These are phyloP conservation scores for Congeria kusceri DNA, from an alignment of 2,888 invertebrate genomes.

Conservation along the genomic window DNA sequence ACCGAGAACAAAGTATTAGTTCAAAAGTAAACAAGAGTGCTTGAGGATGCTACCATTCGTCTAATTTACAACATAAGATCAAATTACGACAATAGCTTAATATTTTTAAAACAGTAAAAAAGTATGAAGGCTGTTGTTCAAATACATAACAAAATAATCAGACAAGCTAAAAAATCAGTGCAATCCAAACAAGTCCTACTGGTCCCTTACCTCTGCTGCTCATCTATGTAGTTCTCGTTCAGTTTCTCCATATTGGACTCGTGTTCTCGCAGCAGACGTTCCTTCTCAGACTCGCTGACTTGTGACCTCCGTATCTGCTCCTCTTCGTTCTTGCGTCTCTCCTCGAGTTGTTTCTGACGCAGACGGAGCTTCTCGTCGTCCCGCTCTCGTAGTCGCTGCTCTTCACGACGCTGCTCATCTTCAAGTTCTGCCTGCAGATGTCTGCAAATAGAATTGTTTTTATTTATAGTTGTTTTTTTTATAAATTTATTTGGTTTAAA, in stretches of 20 bases:
- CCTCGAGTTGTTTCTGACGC: slow-evolving; percentile 76
- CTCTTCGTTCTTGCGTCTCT: slow-evolving; percentile 70
- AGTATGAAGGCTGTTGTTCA: too few relatives aligned
- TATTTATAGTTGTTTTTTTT: not conserved
- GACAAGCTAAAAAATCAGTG: too few relatives aligned
- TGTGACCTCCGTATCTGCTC: slow-evolving; percentile 76
- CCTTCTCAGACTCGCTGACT: slow-evolving; percentile 76
- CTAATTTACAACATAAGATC: too few relatives aligned
- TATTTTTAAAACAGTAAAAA: too few relatives aligned
- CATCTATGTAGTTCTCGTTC: slow-evolving; percentile 68
- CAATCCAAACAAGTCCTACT: too few relatives aligned
- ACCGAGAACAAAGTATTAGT: too few relatives aligned
- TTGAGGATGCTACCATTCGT: too few relatives aligned
- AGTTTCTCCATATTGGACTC: slow-evolving; percentile 76
- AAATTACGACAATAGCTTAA: too few relatives aligned
- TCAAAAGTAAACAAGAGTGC: too few relatives aligned
- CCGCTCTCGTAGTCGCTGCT: slow-evolving; percentile 74
- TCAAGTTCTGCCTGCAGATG: slow-evolving; percentile 78
- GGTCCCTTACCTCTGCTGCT: slow-evolving; percentile 67
- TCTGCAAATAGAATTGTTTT: slow-evolving; percentile 55
- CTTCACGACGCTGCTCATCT: slow-evolving; percentile 77
- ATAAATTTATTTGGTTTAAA: too few relatives aligned
- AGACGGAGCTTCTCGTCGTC: slow-evolving; percentile 77
- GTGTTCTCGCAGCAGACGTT: slow-evolving; percentile 78
- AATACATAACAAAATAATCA: too few relatives aligned